A percentile compares a stretch with the other conserved stretches of the same genome.
Conservation (phyloP, 2,113 vertebrate genomes). For the Abramis brama region DNA sequence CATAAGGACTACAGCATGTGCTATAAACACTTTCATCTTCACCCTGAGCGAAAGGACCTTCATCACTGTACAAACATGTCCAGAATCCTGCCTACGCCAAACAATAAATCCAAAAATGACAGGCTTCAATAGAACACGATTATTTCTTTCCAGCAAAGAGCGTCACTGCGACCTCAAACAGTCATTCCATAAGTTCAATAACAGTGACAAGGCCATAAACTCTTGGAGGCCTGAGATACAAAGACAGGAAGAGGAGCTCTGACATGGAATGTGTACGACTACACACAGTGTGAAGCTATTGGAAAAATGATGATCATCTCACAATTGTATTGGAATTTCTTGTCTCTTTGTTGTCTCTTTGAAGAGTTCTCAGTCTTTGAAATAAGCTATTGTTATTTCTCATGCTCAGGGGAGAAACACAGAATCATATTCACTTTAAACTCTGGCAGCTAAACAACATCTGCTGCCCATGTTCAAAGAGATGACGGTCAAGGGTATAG, state of each 20-base stretch:
- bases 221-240: conserved; percentile 26
- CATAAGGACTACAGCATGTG: background rate
- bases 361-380: conserved; percentile 15
- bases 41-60: conserved; percentile 38
- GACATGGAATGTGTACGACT: background rate
- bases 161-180: conserved; percentile 40
- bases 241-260: conserved; percentile 12
- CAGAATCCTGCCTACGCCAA: conserved; percentile 44
- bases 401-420: background rate
- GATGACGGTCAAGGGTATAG: background rate
- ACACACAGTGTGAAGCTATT: background rate
- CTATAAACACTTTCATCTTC: conserved; percentile 20
- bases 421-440: conserved; percentile 5
- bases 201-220: conserved; percentile 40
- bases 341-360: background rate
- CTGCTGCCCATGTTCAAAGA: background rate
- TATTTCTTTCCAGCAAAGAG: conserved; percentile 7
- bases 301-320: conserved; percentile 22
- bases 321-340: background rate
- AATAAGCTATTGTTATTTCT: background rate
- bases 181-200: conserved; percentile 43
- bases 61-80: conserved; percentile 40
- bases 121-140: conserved; percentile 28
- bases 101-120: conserved; percentile 54
- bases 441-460: conserved; percentile 12